Evolutionary conservation across 35 echinoderm and acorn worm genomes (phyloP), one percentile per base, ranked within the genome.

Genomic region (Hemicentrotus pulcherrimus): DNA sequence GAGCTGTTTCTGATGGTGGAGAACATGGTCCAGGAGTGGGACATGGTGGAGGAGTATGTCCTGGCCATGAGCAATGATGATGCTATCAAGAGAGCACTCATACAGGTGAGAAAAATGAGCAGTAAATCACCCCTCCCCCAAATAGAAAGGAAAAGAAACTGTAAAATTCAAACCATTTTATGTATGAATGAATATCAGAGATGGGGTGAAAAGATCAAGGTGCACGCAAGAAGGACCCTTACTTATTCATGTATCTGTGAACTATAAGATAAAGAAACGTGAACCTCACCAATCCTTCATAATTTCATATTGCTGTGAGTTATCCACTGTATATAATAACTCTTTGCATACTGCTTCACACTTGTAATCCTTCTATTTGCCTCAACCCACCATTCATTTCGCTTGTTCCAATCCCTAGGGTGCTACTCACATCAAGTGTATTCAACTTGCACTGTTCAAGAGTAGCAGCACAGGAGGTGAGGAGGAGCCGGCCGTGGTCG

Each of bases 1-100:
- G 98, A 99, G 59, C 96, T 99, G 9, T 99, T 99, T 59, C 95
- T 97, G 35, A 94, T 95, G 95, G 98, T 96, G 32, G 98, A 99
- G 91, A 97, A 97, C 61, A 95, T 98, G 48, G 98, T 65, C 24
- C 32, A 92, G 96, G 96, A 97, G 31, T 97, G 96, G 96, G 95
- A 88, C 32, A 65, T 97, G 19, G 94, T 96, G 22, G 94, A 97
- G 92, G 97, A 97, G 45, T 97, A 97, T 91, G 94, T 96, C 33
- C 32, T 97, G 16, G 95, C 97, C 31, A 96, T 97, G 97, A 95
- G 92, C 13, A 94, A 96, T 55, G 94, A 96, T 24, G 88, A 97
- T 32, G 59, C 92, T 22, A 60, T 97, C 78, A 90, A 94, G 86
- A 92, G 91, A 47, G 94, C 91, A 16, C 32, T 91, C 59, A 65